A percentile compares a stretch with the other conserved stretches of the same genome.
phyloP scores from a whole-genome alignment of 2,888 invertebrate species.

The Conistra vaccinii region DNA sequence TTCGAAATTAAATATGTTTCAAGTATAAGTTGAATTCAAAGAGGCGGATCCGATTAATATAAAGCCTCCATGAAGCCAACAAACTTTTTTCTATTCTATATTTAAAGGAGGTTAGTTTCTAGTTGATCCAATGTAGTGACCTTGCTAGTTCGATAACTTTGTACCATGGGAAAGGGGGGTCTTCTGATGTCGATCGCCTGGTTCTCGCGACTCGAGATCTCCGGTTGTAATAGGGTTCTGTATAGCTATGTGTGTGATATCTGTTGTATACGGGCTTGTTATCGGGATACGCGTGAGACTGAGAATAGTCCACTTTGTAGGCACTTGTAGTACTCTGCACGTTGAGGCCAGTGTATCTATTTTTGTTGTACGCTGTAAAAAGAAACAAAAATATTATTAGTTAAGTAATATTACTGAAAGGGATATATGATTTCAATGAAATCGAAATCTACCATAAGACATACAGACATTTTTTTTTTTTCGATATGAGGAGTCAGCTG shows the following conservation, averaged over 20 bases:
- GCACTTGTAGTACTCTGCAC: constrained; percentile 87
- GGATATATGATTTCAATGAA: no score
- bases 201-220: constrained; percentile 83
- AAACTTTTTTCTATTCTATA: constrained; percentile 77
- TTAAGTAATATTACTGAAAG: no score
- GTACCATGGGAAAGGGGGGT: constrained; percentile 95
- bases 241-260: constrained; percentile 83
- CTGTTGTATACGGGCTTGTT: constrained; percentile 86
- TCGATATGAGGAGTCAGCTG: no score
- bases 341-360: constrained; percentile 78
- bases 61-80: constrained; percentile 86
- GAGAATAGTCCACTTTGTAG: constrained; percentile 89
- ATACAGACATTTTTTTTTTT: no score
- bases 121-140: constrained; percentile 92
- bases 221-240: constrained; percentile 85
- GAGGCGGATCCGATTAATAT: constrained; percentile 76
- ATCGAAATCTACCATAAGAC: no score
- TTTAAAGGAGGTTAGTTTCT: constrained; percentile 64
- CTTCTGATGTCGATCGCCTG: constrained; percentile 83
- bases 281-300: constrained; percentile 84
- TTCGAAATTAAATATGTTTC: constrained; percentile 73
- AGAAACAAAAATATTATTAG: background rate
- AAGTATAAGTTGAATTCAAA: constrained; percentile 87
- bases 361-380: constrained; percentile 84
- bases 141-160: constrained; percentile 93